These are phyloP conservation scores for Carettochelys insculpta DNA, from an alignment of 2,113 vertebrate species.

Conservation along the genomic window DNA sequence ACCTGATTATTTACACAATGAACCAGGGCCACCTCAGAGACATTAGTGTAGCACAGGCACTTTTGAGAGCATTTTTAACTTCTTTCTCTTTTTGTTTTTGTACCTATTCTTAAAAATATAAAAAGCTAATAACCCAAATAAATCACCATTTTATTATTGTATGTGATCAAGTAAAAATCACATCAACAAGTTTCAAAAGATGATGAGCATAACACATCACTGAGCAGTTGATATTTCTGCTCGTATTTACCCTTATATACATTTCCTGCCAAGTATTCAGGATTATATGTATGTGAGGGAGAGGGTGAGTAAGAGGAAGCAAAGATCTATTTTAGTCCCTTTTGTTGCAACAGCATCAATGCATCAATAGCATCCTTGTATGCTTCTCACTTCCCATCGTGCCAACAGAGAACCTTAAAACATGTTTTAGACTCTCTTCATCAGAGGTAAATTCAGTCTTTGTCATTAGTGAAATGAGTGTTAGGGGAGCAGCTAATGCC, in stretches of 20 bases:
- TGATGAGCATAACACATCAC: background rate
- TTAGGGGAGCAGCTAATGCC: background rate
- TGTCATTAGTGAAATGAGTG: accelerated
- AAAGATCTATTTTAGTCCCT: background rate
- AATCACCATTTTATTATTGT: background rate
- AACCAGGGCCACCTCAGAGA: background rate
- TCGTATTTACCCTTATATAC: background rate
- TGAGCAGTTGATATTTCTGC: background rate
- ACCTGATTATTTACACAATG: conserved; percentile 2
- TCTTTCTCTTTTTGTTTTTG: background rate
- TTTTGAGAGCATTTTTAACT: background rate
- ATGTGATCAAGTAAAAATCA: accelerated
- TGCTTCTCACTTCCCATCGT: background rate
- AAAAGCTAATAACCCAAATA: conserved; percentile 4
- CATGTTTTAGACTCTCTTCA: background rate
- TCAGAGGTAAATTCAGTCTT: background rate
- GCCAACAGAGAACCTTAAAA: accelerated
- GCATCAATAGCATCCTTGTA: accelerated
- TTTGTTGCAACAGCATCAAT: background rate
- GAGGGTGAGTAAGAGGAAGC: background rate
- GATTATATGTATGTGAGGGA: background rate
- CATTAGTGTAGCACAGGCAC: background rate
- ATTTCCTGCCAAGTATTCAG: background rate
- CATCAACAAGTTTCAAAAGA: background rate
- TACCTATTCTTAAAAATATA: background rate